Percentiles rank a stretch among this genome's conserved stretches.
phyloP scores from a whole-genome alignment of 2,888 invertebrate genomes.

The Apotomis turbidana region DNA sequence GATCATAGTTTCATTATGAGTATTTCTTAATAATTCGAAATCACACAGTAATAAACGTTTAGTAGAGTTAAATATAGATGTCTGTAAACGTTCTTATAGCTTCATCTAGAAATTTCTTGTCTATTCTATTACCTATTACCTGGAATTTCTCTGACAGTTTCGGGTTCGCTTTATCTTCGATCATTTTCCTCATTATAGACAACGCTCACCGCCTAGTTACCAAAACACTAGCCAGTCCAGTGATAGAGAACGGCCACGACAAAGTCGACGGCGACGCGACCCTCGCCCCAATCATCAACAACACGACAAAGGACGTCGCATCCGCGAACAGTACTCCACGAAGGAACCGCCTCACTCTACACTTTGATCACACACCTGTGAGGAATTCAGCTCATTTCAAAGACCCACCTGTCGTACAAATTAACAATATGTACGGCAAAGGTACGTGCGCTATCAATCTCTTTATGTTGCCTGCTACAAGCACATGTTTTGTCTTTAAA shows the following conservation, averaged over 20 bases:
- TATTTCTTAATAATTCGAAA: no score
- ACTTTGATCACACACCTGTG: slow-evolving; percentile 88
- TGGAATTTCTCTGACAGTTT: not conserved
- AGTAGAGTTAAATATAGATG: no score
- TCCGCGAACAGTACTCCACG: slow-evolving; percentile 82
- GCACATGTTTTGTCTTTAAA: slow-evolving; percentile 31
- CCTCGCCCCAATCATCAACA: slow-evolving; percentile 50
- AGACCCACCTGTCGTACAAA: slow-evolving; percentile 84
- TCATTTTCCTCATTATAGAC: slow-evolving; percentile 77
- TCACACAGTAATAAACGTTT: no score
- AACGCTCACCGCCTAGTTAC: slow-evolving; percentile 89
- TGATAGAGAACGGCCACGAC: slow-evolving; percentile 70
- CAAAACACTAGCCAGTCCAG: slow-evolving; percentile 69
- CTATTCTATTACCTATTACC: not conserved
- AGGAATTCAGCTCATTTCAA: slow-evolving; percentile 89
- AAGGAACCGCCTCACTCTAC: slow-evolving; percentile 87
- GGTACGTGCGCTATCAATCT: slow-evolving; percentile 56
- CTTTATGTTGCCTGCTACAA: slow-evolving; percentile 11
- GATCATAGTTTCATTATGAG: not conserved
- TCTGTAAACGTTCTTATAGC: not conserved
- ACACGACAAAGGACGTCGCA: slow-evolving; percentile 60
- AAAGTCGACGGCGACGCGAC: slow-evolving; percentile 68
- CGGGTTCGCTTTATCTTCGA: slow-evolving; percentile 7
- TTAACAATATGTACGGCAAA: slow-evolving; percentile 68
- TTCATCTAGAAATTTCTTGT: not conserved